Base-by-base conservation (phyloP, 2,888 invertebrate species). In the Drosophila nigritarsus region DNA sequence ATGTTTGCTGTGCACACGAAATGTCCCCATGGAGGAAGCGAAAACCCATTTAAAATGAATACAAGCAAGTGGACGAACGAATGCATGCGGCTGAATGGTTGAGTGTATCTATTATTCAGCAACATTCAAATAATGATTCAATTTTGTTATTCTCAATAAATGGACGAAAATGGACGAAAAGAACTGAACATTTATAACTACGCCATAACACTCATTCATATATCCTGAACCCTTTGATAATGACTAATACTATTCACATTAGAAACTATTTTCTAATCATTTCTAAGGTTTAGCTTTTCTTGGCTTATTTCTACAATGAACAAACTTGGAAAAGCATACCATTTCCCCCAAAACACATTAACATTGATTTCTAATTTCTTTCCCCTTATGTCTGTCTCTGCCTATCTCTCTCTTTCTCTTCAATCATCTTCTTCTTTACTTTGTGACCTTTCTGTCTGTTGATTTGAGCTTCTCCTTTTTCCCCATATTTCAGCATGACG, bases 21-120 rank as follows among this genome's bases (percentile, higher is more conserved):
- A 15, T 20, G 20, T 51, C 32, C 24, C 49, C 56, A 18, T 24
- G 20, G 34, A 38, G 62, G 15, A n/a, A 9, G 27, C 42, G 32
- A 27, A 34, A 58, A 6, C 27, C 20, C 15, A 56, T 62, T 62
- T 24, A 3, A 55, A 55, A 32, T 40, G 30, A 29, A 61, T 24
- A 18, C 56, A 30, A 59, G 34, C 49, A 27, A 15, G 15, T 20
- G 15, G 24, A 24, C 24, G 8, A 45, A 15, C 45, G 45, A 24
- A 8, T 45, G 15, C 20, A 24, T 34, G 32, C 15, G 40, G 6
- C 49, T 49, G 27, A 49, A 30, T n/a, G 49, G 27, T 30, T n/a
- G 30, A 29, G 20, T 34, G 45, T 20, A 29, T 62, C n/a, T n/a
- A 63, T 45, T 60, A 63, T 63, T 45, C 29, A 64, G 13, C 45